phyloP scores from a whole-genome alignment of 2,113 vertebrate genomes.

The Bambusicola thoracicus region DNA sequence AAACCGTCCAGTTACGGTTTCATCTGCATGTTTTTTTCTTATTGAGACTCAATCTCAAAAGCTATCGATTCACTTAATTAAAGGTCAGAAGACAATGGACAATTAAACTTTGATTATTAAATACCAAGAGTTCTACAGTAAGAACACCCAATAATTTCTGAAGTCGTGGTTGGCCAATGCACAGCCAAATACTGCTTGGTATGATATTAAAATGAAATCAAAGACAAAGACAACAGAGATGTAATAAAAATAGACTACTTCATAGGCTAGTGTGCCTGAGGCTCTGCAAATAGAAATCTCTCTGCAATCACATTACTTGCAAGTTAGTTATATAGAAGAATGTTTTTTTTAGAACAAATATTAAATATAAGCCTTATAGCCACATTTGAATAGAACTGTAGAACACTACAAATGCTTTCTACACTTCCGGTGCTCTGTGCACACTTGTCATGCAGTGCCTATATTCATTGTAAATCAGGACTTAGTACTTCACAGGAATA shows the following conservation, averaged over 20 bases:
- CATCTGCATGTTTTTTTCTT: not conserved
- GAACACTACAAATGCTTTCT: not conserved
- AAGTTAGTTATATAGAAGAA: not conserved
- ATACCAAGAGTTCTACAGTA: not conserved
- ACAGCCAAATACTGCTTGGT: not conserved
- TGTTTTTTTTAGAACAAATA: not conserved
- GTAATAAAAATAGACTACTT: not conserved
- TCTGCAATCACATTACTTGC: not conserved
- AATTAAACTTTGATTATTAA: not conserved
- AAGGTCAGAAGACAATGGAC: not conserved
- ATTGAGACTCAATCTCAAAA: not conserved
- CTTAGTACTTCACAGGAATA: not conserved
- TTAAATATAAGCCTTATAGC: not conserved
- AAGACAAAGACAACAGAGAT: not conserved
- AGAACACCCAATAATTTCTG: not conserved
- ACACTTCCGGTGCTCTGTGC: not conserved
- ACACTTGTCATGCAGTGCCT: not conserved
- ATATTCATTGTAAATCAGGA: not conserved
- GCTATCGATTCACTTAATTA: not conserved
- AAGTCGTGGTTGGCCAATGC: not conserved
- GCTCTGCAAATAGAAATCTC: not conserved
- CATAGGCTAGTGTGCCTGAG: not conserved
- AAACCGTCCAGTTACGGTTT: not conserved
- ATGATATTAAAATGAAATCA: not conserved
- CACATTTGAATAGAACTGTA: not conserved